phyloP scores from a whole-genome alignment of 64 coral and sea anemone species.

The Montipora efflorescens region DNA sequence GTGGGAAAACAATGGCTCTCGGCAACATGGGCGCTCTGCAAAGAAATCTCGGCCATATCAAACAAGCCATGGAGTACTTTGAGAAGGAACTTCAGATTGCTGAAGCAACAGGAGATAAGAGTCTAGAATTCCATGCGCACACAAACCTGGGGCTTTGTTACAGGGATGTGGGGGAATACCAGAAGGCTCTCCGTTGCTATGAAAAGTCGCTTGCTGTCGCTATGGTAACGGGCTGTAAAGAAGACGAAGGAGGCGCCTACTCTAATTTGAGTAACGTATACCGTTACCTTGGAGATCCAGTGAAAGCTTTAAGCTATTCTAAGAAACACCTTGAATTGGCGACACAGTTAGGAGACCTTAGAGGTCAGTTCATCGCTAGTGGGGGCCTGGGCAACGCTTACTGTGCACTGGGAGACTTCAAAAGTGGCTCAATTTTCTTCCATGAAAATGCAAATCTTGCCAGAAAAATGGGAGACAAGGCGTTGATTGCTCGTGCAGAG shows the following conservation, averaged over 20 bases:
- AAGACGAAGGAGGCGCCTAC: background rate
- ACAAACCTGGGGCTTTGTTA: slow-evolving; percentile 14
- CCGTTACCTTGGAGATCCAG: slow-evolving; percentile 9
- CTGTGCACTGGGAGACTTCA: background rate
- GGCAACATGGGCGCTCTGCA: background rate
- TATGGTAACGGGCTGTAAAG: slow-evolving; percentile 1
- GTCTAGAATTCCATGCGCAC: slow-evolving; percentile 9
- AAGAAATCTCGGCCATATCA: slow-evolving; percentile 6
- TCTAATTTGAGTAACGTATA: slow-evolving; percentile 13
- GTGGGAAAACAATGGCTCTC: background rate
- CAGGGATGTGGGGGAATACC: slow-evolving; percentile 11
- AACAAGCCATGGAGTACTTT: slow-evolving; percentile 17
- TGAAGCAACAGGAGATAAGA: background rate
- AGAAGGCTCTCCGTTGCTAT: background rate
- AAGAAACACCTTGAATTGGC: slow-evolving; percentile 8
- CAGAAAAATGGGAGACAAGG: slow-evolving; percentile 30
- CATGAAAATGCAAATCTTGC: slow-evolving; percentile 27
- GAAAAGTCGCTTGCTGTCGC: slow-evolving; percentile 24
- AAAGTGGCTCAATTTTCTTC: background rate
- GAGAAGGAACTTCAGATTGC: slow-evolving; percentile 1
- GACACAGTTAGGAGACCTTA: background rate
- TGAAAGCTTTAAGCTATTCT: background rate
- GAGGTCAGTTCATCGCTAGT: slow-evolving; percentile 13
- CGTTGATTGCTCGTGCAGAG: slow-evolving; percentile 29
- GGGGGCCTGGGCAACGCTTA: background rate